Evolutionary conservation across 2,113 vertebrate species (phyloP), one percentile per base, ranked within the genome.

Genomic region (Diglossa brunneiventris): DNA sequence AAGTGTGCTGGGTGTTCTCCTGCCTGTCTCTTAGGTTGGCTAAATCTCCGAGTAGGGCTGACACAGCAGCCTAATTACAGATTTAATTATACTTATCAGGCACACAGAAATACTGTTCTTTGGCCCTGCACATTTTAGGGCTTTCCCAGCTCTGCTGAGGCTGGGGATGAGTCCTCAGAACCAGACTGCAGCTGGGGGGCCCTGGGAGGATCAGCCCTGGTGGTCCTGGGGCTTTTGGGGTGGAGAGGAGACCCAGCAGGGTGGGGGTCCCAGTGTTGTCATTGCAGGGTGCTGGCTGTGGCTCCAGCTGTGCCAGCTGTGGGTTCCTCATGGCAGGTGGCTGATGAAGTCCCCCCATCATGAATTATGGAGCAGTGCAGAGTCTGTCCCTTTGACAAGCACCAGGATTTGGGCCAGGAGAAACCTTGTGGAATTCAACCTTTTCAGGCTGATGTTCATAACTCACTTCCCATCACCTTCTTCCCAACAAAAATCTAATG

Each of bases 21-120:
- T 96, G 84, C 89, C 79, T 74, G 46, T 53, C 81, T 83, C 0
- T 85, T 93, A 89, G 64, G 22, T 24, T 89, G 92, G 62, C 67
- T 89, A 50, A 82, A 61, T 63, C 80, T 75, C 28, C 1, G 6
- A 56, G 63, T 74, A 82, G 81, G 82, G 53, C 90, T 93, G 89
- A 91, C 68, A 66, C 53, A 69, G n/a, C 70, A 82, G 53, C 92
- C 83, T 84, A 83, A 82, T 92, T 81, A 90, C 74, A 67, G 67
- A 42, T 85, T 92, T 96, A 94, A 96, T 97, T 94, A 77, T 85
- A 86, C 56, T 91, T 76, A 81, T 61, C 93, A 93, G 87, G 24
- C 76, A 27, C 22, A 52, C 63, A 35, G 56, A 80, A 94, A 72
- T 15, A 12, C n/a, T 82, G 52, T 77, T 94, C 87, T 72, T 55